Base-by-base conservation (phyloP, 1,140 invertebrate species). In the Pseudomyrmex dendroicus region DNA sequence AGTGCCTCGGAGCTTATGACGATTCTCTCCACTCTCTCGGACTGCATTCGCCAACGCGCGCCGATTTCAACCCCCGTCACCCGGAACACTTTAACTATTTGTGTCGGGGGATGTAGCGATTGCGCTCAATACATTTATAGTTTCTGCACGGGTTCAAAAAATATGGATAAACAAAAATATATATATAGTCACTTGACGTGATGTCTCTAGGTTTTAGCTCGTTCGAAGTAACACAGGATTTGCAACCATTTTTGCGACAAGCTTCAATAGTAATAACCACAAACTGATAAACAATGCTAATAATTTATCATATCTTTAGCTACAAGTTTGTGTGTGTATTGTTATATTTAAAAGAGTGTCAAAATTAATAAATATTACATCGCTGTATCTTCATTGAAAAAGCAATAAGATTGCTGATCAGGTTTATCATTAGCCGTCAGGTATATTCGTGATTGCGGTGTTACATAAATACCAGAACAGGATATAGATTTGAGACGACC, bases 1-100 rank as follows among this genome's bases (percentile, higher is more conserved):
- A 84, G 68, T 72, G 82, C 88, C 86, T 54, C 78, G 84, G 35
- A 89, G 88, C 88, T 89, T 83, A 84, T 80, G 76, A 80, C 63
- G 83, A 83, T 83, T 70, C 87, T 73, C 86, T 85, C 66, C 76
- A 35, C 66, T 35, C 35, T 35, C 35, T 84, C 52, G 59, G 52
- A 73, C 56, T 59, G 54, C 56, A 74, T 72, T 52, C 17, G 22
- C 10, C 20, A 57, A 46, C 68, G 85, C 73, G 50, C 82, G 85
- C 56, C 48, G 82, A 44, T 83, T 86, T 50, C 85, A 67, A 73
- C 56, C 73, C 84, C 44, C 15, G 35, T 35, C 46, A 48, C 25
- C 35, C 15, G 35, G 66, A 50, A n/a, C 66, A 80, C n/a, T 80
- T 70, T 48, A 44, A 70, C 66, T n/a, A 57, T 70, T 80, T 80